A percentile compares a stretch with the other conserved stretches of the same genome.
Conservation (phyloP, 1,140 invertebrate species). For the Helicorthomorpha holstii region DNA sequence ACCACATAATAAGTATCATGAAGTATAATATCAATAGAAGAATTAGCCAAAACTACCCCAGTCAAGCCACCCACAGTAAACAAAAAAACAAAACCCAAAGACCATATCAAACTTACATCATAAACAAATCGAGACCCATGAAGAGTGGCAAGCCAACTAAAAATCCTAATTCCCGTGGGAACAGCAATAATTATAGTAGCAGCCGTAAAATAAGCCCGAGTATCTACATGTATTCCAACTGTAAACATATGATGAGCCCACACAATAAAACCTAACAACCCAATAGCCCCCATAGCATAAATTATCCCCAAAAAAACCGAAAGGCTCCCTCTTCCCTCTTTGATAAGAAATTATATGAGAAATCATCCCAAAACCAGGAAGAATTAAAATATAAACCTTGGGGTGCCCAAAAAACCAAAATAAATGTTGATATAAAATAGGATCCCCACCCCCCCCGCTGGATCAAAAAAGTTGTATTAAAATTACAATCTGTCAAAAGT, state of each 20-base stretch:
- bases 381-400: too few relatives aligned
- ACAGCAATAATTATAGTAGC: constrained; percentile 48
- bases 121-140: constrained; percentile 29
- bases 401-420: too few relatives aligned
- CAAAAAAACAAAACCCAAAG: constrained; percentile 52
- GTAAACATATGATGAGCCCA: constrained; percentile 26
- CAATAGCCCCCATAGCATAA: too few relatives aligned
- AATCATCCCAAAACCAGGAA: too few relatives aligned
- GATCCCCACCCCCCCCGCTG: too few relatives aligned
- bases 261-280: constrained; percentile 23
- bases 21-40: constrained; percentile 46
- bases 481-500: too few relatives aligned
- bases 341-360: too few relatives aligned
- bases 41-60: constrained; percentile 43
- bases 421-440: too few relatives aligned
- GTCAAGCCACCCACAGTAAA: constrained; percentile 30
- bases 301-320: too few relatives aligned
- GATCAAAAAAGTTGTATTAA: too few relatives aligned
- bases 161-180: constrained; percentile 43
- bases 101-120: constrained; percentile 37
- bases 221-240: constrained; percentile 51
- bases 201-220: constrained; percentile 50
- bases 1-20: constrained; percentile 62
- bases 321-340: too few relatives aligned
- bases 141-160: constrained; percentile 27